Conservation (phyloP, 2,888 invertebrate genomes). For the Agrotis clavis region DNA sequence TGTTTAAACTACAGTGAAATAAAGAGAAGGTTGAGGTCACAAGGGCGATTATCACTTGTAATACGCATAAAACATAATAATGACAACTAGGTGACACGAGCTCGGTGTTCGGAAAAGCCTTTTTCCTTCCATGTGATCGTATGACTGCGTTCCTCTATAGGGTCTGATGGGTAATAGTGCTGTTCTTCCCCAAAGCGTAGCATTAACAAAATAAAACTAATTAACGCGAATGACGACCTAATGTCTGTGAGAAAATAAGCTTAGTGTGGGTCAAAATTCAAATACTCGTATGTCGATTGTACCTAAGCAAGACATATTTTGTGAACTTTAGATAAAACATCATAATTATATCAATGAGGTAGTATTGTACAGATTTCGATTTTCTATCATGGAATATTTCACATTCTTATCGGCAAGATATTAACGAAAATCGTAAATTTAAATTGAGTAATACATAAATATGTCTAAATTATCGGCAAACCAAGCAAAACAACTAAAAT, state of each 20-base stretch:
- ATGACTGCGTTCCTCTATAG: background rate
- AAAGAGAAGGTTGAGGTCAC: background rate
- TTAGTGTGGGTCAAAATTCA: too few relatives aligned
- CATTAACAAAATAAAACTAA: too few relatives aligned
- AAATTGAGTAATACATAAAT: background rate
- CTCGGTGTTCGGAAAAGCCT: background rate
- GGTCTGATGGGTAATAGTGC: background rate
- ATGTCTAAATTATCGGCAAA: background rate
- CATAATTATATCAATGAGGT: too few relatives aligned
- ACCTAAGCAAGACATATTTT: too few relatives aligned
- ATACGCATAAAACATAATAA: background rate
- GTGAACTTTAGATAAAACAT: too few relatives aligned
- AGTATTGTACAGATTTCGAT: background rate
- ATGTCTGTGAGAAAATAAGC: too few relatives aligned
- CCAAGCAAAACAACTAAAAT: background rate
- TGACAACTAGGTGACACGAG: background rate
- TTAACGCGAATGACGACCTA: too few relatives aligned
- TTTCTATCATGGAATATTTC: background rate
- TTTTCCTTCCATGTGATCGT: background rate
- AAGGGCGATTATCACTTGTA: background rate
- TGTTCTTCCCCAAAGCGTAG: background rate
- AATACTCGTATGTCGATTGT: too few relatives aligned
- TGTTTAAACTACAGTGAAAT: background rate
- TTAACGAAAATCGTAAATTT: too few relatives aligned
- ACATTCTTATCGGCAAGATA: background rate